A percentile compares a stretch with the other conserved stretches of the same genome.
These are phyloP conservation scores for Podilymbus podiceps DNA, from an alignment of 2,113 vertebrate genomes.

Conservation along the genomic window DNA sequence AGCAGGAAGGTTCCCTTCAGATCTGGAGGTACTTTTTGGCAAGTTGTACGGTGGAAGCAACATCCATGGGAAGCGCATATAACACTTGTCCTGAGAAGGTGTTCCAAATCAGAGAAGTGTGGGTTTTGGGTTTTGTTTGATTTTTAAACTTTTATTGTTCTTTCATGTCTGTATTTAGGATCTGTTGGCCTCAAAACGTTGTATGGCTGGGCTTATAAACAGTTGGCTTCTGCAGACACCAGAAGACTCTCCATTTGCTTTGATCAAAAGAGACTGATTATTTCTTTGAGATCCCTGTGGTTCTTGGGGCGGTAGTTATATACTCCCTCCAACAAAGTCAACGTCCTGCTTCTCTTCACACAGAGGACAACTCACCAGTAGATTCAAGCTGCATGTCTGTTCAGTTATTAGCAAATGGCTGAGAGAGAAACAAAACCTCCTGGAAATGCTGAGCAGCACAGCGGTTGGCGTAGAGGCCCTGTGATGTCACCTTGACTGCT, in stretches of 20 bases:
- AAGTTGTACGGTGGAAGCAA: background rate
- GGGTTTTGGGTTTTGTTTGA: background rate
- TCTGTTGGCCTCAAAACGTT: background rate
- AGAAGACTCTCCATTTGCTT: background rate
- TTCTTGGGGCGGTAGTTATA: background rate
- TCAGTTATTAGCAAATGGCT: background rate
- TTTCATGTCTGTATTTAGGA: background rate
- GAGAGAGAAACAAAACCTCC: background rate
- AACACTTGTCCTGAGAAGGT: background rate
- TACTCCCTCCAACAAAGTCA: background rate
- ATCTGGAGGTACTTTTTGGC: background rate
- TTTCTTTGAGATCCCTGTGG: background rate
- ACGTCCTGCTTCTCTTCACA: accelerated
- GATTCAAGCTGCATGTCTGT: background rate
- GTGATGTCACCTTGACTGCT: background rate
- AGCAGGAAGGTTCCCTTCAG: background rate
- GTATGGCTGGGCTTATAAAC: background rate
- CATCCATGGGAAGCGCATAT: background rate
- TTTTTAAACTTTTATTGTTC: background rate
- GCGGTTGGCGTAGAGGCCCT: background rate
- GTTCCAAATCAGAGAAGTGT: background rate
- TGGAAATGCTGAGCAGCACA: background rate
- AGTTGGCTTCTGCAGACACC: background rate
- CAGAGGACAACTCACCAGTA: background rate
- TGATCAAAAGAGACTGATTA: background rate